Conservation (phyloP, 1,140 invertebrate species). For the Plutomurus gul region DNA sequence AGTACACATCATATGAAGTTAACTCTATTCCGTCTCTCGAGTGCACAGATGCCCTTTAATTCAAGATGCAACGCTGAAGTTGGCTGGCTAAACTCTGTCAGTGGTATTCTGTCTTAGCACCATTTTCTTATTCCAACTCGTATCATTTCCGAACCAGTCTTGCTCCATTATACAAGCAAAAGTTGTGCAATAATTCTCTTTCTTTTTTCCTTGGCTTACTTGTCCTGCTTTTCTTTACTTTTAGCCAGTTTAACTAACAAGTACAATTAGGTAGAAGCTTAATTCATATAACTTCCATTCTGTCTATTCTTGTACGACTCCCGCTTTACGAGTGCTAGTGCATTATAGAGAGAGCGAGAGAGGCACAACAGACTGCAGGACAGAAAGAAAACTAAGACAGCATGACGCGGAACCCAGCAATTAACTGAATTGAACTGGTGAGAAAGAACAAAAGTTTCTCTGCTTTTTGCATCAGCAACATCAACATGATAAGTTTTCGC, state of each 20-base stretch:
- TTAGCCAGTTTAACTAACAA: not conserved
- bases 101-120: no score
- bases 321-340: not conserved
- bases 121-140: no score
- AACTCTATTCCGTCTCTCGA: no score
- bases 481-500: not conserved
- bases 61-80: no score
- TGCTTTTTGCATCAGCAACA: constrained; percentile 7
- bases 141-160: not conserved
- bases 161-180: not conserved
- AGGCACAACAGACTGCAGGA: not conserved
- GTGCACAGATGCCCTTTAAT: no score
- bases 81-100: no score
- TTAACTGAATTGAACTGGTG: constrained; percentile 17
- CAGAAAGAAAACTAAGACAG: not conserved
- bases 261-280: not conserved
- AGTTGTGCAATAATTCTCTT: constrained; percentile 7
- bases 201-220: not conserved
- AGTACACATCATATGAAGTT: no score
- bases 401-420: not conserved
- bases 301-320: not conserved
- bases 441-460: constrained; percentile 22
- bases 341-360: not conserved
- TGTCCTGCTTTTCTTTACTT: not conserved
- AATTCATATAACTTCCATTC: not conserved